Conservation (phyloP, 2,113 vertebrate species). For the Boleophthalmus pectinirostris region DNA sequence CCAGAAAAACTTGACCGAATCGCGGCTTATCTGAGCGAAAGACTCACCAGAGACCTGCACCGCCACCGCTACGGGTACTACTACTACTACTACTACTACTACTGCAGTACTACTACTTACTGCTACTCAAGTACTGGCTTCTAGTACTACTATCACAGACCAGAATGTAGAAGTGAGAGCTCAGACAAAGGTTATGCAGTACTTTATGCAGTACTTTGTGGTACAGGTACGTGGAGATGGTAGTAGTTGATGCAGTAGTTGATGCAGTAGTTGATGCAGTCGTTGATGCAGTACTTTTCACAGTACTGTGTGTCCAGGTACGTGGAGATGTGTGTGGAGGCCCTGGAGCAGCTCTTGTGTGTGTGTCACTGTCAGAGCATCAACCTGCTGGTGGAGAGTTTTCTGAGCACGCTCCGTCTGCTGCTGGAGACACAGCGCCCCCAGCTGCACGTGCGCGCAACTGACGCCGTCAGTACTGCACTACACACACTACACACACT, state of each 20-base stretch:
- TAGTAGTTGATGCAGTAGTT: too few relatives aligned
- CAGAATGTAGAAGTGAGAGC: too few relatives aligned
- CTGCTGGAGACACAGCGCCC: slow-evolving; percentile 90
- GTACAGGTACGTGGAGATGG: too few relatives aligned
- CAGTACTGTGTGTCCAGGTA: neutral
- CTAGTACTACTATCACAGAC: too few relatives aligned
- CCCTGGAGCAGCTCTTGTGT: slow-evolving; percentile 92
- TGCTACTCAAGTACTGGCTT: too few relatives aligned
- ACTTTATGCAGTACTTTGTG: too few relatives aligned
- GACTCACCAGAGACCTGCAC: slow-evolving; percentile 89
- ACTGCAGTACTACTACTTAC: neutral
- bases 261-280: neutral
- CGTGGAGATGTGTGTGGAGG: slow-evolving; percentile 94
- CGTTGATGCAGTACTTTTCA: neutral
- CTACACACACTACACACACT: neutral
- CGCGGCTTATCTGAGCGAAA: slow-evolving; percentile 88
- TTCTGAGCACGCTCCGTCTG: slow-evolving; percentile 92
- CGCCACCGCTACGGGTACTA: slow-evolving; percentile 88
- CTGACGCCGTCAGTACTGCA: slow-evolving; percentile 79
- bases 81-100: neutral
- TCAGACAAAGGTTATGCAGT: too few relatives aligned
- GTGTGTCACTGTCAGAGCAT: slow-evolving; percentile 97
- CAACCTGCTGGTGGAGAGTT: slow-evolving; percentile 96
- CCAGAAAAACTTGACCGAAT: slow-evolving; percentile 95
- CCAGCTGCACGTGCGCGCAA: slow-evolving; percentile 81